A percentile compares a stretch with the other conserved stretches of the same genome.
These are phyloP conservation scores for Urophycis tenuis DNA, from an alignment of 2,797 vertebrate genomes.

Conservation along the genomic window DNA sequence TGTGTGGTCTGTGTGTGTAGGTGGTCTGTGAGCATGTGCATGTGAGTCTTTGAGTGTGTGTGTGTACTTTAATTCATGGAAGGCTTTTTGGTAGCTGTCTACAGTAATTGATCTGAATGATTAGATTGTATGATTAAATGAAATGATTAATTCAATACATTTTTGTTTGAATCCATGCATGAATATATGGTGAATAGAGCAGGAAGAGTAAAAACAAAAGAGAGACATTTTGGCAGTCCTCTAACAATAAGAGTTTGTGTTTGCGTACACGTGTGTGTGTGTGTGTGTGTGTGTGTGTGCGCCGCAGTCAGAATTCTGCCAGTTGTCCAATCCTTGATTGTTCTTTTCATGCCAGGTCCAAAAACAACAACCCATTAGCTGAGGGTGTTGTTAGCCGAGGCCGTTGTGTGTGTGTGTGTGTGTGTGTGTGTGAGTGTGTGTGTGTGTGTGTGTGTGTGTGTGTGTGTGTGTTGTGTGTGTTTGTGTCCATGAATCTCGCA, in stretches of 20 bases:
- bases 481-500: constrained; percentile 7
- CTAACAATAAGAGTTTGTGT: constrained; percentile 4
- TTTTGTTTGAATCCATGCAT: not conserved
- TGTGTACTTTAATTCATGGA: not conserved
- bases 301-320: constrained; percentile 14
- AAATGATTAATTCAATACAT: not conserved
- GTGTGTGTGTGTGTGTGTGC: not conserved
- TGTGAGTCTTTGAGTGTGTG: not conserved
- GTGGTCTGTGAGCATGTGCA: not conserved
- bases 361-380: constrained; percentile 17
- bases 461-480: constrained; percentile 8
- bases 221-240: not conserved
- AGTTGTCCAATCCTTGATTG: constrained; percentile 37
- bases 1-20: not conserved
- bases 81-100: too few relatives aligned
- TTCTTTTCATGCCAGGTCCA: constrained; percentile 29
- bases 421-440: constrained; percentile 2
- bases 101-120: not conserved
- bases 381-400: not conserved
- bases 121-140: not conserved
- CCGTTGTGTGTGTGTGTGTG: constrained; percentile 13
- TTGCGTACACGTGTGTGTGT: not conserved
- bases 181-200: not conserved
- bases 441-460: constrained; percentile 8
- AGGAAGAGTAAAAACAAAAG: not conserved